phyloP scores from a whole-genome alignment of 2,113 vertebrate genomes.

The Nanger granti region DNA sequence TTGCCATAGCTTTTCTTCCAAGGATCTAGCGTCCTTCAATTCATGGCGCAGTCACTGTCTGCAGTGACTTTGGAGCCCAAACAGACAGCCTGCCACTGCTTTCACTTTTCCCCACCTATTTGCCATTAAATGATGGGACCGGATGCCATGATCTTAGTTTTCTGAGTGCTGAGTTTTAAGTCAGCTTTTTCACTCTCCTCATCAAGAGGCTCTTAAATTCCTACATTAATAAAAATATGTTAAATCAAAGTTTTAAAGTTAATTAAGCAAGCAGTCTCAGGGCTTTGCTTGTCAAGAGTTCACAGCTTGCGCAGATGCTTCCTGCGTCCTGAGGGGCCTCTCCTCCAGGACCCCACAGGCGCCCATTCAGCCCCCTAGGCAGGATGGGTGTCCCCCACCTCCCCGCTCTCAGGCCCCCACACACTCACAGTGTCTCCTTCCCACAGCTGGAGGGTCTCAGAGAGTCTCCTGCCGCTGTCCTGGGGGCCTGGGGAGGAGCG shows the following conservation, averaged over 20 bases:
- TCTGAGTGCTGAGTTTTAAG: neutral
- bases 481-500: neutral
- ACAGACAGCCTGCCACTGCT: neutral
- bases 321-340: rapidly evolving
- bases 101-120: neutral
- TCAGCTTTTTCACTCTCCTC: neutral
- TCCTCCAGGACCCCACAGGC: rapidly evolving
- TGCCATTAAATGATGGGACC: neutral
- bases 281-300: rapidly evolving
- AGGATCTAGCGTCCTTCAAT: rapidly evolving
- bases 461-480: rapidly evolving
- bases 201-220: neutral
- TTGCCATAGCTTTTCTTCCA: neutral
- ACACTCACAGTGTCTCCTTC: rapidly evolving
- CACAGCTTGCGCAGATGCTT: rapidly evolving
- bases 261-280: rapidly evolving
- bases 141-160: neutral
- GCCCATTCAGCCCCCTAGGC: rapidly evolving
- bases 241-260: neutral
- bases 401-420: rapidly evolving
- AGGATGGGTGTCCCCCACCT: neutral
- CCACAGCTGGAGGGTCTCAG: neutral
- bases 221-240: neutral
- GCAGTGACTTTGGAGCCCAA: neutral
- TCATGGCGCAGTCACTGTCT: neutral